Evolutionary conservation across 1,140 invertebrate species (phyloP), one percentile per base, ranked within the genome.

Genomic region (Drosophila trapezifrons): DNA sequence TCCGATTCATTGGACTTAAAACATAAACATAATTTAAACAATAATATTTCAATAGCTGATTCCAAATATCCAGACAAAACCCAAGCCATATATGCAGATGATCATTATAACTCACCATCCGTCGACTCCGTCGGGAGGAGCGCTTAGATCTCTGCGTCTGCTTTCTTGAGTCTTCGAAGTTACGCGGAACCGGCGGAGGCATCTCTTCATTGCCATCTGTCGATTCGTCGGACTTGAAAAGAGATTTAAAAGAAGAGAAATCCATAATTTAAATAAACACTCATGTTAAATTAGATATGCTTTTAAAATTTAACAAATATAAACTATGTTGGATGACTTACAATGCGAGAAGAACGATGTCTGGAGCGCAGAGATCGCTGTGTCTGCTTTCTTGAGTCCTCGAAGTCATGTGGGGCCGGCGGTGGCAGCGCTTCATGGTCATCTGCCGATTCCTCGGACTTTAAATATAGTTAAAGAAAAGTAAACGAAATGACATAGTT

Each of bases 71-170:
- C n/a, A n/a, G n/a, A n/a, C n/a, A n/a, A n/a, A n/a, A n/a, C n/a
- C n/a, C n/a, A 32, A 32, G 32, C 10, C 32, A 12, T 12, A 12
- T 12, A 10, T 32, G 8, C 29, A 32, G 3, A 12, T 32, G 2
- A 12, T 12, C 10, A 18, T 32, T 8, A 18, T 52, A 1, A 5
- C 49, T 20, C 17, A 54, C 51, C 15, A n/a, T 4, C 6, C 29
- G 29, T 18, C 17, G 4, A 54, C 67, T 47, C 32, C 4, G 12
- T 82, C 80, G 45, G 66, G 45, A 8, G 51, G 63, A n/a, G 2
- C 27, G 37, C 6, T 4, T 46, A 3, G 9, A 20, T 3, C 65
- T 25, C 6, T 20, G 18, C 22, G 9, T 37, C 4, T 15, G 18
- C n/a, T 4, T 17, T n/a, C 2, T n/a, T 20, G 32, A 54, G 51